These are phyloP conservation scores for Drosophila tristis DNA, from an alignment of 1,140 invertebrate genomes.

Conservation along the genomic window DNA sequence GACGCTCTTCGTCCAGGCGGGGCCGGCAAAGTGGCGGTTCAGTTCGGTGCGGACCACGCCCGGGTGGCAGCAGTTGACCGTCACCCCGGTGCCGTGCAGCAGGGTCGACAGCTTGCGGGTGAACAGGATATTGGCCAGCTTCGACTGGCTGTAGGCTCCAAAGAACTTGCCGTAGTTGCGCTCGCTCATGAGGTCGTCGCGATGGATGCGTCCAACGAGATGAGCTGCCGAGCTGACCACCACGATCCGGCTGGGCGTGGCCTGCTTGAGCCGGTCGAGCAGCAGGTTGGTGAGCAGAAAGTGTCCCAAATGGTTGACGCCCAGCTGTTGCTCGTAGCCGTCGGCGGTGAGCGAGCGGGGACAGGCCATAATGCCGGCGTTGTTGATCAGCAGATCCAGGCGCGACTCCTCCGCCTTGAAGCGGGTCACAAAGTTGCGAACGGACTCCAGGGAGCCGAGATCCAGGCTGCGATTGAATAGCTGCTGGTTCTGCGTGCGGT, in stretches of 20 bases:
- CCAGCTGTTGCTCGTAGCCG: constrained; percentile 92
- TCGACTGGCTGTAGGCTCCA: constrained; percentile 89
- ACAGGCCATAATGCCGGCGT: constrained; percentile 93
- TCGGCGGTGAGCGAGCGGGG: constrained; percentile 88
- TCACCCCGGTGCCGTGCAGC: constrained; percentile 87
- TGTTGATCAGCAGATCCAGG: constrained; percentile 95
- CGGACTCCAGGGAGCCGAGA: constrained; percentile 90
- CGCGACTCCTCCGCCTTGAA: constrained; percentile 86
- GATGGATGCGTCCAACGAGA: constrained; percentile 87
- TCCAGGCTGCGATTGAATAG: constrained; percentile 89
- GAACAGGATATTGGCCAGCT: constrained; percentile 91
- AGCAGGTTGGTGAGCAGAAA: constrained; percentile 93
- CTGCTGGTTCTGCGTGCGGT: constrained; percentile 84
- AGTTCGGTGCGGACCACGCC: constrained; percentile 91
- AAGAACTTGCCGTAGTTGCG: constrained; percentile 86
- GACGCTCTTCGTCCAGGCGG: constrained; percentile 53
- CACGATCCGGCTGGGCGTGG: constrained; percentile 85
- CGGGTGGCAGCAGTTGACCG: constrained; percentile 89
- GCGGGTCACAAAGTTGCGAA: constrained; percentile 71
- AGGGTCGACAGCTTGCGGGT: constrained; percentile 86
- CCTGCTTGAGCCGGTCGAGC: constrained; percentile 86
- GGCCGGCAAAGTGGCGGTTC: constrained; percentile 86
- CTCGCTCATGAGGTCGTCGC: constrained; percentile 89
- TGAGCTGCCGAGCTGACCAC: constrained; percentile 77
- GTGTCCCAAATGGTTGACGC: constrained; percentile 92